Conservation (phyloP, 92 coral and sea anemone species). For the Pocillopora meandrina region DNA sequence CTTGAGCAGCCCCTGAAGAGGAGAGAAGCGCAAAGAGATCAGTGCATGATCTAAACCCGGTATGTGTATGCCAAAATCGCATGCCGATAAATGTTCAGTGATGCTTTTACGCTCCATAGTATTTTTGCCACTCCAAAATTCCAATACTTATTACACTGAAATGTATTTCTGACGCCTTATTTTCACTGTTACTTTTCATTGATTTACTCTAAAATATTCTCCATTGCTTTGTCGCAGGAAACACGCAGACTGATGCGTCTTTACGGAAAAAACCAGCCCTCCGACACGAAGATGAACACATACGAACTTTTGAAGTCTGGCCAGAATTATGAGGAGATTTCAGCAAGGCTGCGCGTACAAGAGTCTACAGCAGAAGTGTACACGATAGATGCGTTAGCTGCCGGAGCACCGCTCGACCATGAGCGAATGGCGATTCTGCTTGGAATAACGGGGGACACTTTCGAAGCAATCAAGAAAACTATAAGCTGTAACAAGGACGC, state of each 20-base stretch:
- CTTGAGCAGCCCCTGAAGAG: too few species aligned
- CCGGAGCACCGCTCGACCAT: slow-evolving; percentile 4
- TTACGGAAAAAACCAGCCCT: background rate
- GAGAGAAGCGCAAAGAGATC: too few species aligned
- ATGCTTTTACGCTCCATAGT: too few species aligned
- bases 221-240: too few species aligned
- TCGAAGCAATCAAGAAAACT: background rate
- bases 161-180: too few species aligned
- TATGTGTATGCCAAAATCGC: too few species aligned
- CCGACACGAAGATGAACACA: background rate
- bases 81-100: too few species aligned
- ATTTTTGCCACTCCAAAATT: too few species aligned
- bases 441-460: background rate
- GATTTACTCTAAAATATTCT: too few species aligned
- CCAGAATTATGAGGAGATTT: background rate
- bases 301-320: slow-evolving; percentile 2
- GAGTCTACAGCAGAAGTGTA: background rate
- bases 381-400: background rate
- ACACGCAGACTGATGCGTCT: background rate
- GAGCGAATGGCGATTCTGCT: background rate
- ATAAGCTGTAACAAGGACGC: background rate
- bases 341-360: background rate
- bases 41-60: too few species aligned
- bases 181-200: too few species aligned
- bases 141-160: too few species aligned